Percentiles rank a stretch among this genome's conserved stretches.
Evolutionary conservation across 92 coral and sea anemone species (phyloP).

Genomic region (Zoanthus sociatus): DNA sequence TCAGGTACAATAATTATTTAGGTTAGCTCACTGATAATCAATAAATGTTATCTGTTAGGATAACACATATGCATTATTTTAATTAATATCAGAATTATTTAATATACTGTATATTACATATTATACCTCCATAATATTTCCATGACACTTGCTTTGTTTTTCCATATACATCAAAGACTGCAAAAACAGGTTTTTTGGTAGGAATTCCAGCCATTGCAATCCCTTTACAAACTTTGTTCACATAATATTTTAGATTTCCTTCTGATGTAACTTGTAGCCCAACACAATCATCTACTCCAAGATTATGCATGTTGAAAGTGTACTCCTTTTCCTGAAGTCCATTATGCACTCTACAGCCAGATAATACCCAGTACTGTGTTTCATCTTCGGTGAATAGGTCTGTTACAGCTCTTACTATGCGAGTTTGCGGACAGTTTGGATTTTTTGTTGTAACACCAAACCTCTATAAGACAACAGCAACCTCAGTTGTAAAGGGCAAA

Average conservation of each 20-base stretch:
- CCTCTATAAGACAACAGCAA: constrained; percentile 68
- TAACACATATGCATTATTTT: no score
- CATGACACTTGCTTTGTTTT: constrained; percentile 92
- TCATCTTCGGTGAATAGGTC: constrained; percentile 90
- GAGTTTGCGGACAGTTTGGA: constrained; percentile 84
- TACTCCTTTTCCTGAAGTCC: constrained; percentile 94
- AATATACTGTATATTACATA: no score
- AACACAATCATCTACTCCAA: constrained; percentile 81
- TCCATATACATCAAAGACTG: constrained; percentile 96
- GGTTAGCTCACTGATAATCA: no score
- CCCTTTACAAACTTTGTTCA: constrained; percentile 87
- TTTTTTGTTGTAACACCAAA: constrained; percentile 89
- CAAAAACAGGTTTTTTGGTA: constrained; percentile 82
- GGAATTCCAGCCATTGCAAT: constrained; percentile 90
- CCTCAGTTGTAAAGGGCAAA: neutral
- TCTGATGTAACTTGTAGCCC: constrained; percentile 87
- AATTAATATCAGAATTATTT: no score
- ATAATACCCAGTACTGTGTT: constrained; percentile 91
- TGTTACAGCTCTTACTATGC: constrained; percentile 90
- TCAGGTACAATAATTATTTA: no score
- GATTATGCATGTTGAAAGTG: constrained; percentile 82
- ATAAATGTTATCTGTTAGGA: no score
- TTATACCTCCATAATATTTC: constrained; percentile 91
- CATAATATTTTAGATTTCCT: constrained; percentile 84
- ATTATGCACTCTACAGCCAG: constrained; percentile 94